Base-by-base conservation (phyloP, 2,113 vertebrate genomes). In the Tupaia chinensis region DNA sequence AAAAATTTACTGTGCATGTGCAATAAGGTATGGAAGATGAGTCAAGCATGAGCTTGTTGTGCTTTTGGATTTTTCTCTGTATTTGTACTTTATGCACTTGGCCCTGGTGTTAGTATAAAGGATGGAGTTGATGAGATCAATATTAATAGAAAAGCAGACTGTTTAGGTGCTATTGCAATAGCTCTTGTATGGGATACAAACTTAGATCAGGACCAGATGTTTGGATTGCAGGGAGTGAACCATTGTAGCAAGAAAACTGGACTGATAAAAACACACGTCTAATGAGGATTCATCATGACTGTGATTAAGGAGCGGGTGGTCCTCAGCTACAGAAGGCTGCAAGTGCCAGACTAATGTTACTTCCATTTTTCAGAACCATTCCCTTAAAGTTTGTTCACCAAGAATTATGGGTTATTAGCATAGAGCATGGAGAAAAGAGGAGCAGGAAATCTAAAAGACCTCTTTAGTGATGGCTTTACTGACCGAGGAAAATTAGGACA, bases 401-500 rank as follows among this genome's bases (percentile, higher is more conserved):
- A 22, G 4, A 69, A 20, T 65, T 44, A 65, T 25, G 34, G 15
- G 9, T 13, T 81, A 73, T 84, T 74, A 65, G 20, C 29, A 87
- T 11, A 63, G 22, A 65, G 14, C 14, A 13, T 5, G 25, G 8
- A 15, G 14, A 78, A 56, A 81, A 96, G 14, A 82, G 1, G 22
- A 88, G 6, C 25, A 79, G 83, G 61, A 44, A 53, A 66, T 44
- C 9, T 92, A 27, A 93, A 94, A 58, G n/a, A 54, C 14, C 13
- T 60, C 22, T 44, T 79, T 61, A 85, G 44, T 19, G 53, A 73
- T 89, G 73, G 44, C 79, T 87, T 96, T 78, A 60, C 81, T 0
- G 14, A 84, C 74, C 53, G 44, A 68, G 74, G 91, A 82, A 97
- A 96, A 92, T 53, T 74, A 74, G 84, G 61, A 87, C 61, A 54